Evolutionary conservation across 1,140 invertebrate species (phyloP).

Genomic region (Pomacea maculata): DNA sequence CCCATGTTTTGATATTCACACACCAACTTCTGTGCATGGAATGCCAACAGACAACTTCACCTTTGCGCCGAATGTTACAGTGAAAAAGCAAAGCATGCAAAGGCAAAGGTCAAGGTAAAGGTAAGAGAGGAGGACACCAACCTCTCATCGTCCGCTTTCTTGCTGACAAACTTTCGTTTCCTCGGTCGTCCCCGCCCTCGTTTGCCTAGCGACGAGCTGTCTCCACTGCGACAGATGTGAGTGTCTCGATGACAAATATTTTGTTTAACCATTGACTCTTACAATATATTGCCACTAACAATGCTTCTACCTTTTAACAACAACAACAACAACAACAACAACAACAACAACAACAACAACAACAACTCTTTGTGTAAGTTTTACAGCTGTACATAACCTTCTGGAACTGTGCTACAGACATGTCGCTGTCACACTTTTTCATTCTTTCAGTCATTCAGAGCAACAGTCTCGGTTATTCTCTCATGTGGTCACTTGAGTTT

Average conservation of each 20-base stretch:
- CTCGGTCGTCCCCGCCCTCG: conserved; percentile 63
- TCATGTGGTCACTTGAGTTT: conserved; percentile 54
- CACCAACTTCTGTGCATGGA: not conserved
- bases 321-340: no score
- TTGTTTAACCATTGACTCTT: not conserved
- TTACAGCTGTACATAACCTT: no score
- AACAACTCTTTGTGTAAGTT: no score
- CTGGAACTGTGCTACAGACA: no score
- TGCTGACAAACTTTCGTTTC: conserved; percentile 49
- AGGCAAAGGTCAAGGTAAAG: not conserved
- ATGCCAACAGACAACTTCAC: not conserved
- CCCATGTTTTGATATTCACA: not conserved
- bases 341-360: no score
- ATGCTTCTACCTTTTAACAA: no score
- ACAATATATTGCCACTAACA: not conserved
- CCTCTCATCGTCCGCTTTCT: conserved; percentile 25
- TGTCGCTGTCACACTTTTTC: no score
- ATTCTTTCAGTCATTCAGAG: no score
- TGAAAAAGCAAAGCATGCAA: not conserved
- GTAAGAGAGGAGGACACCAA: not conserved
- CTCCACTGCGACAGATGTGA: no score
- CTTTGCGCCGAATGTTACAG: not conserved
- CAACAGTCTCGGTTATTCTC: no score
- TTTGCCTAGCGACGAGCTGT: conserved; percentile 25
- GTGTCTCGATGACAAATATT: not conserved